Conservation (phyloP, 2,797 vertebrate species). For the Sebastes miniatus region DNA sequence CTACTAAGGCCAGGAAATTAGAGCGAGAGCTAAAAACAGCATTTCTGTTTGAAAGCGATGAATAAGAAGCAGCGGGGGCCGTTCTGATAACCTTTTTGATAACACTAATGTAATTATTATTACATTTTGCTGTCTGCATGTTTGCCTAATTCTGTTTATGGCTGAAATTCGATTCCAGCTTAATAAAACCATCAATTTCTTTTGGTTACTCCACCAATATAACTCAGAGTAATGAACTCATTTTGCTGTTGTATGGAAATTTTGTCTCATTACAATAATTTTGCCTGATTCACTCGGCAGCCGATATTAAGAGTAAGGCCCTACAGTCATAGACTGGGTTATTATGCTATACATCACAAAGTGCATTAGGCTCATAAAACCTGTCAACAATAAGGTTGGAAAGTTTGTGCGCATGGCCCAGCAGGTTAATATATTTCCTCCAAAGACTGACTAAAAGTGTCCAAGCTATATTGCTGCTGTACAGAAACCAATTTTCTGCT, state of each 20-base stretch:
- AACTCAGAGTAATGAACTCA: conserved; percentile 89
- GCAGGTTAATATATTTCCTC: conserved; percentile 80
- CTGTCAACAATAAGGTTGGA: conserved; percentile 85
- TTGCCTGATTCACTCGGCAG: conserved; percentile 83
- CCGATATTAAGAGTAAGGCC: conserved; percentile 86
- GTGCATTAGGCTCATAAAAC: conserved; percentile 86
- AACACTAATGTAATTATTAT: conserved; percentile 82
- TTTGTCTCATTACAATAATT: conserved; percentile 89
- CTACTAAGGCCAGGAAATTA: conserved; percentile 27
- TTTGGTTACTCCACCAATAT: conserved; percentile 83
- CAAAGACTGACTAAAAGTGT: conserved; percentile 74
- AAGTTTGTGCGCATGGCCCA: conserved; percentile 79
- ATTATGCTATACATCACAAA: conserved; percentile 90
- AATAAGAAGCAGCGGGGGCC: conserved; percentile 57
- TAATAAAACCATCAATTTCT: conserved; percentile 86
- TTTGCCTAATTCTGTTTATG: conserved; percentile 84
- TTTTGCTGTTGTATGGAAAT: conserved; percentile 89
- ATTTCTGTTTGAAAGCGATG: conserved; percentile 55
- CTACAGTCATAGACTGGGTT: conserved; percentile 84
- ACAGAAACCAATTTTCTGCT: conserved; percentile 68
- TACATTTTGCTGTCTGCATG: conserved; percentile 78
- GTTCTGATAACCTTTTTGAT: conserved; percentile 77
- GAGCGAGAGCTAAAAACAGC: conserved; percentile 28
- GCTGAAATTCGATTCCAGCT: conserved; percentile 80
- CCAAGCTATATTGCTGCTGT: conserved; percentile 66